These are phyloP conservation scores for Corvus cornix DNA, from an alignment of 2,113 vertebrate genomes.

Conservation along the genomic window DNA sequence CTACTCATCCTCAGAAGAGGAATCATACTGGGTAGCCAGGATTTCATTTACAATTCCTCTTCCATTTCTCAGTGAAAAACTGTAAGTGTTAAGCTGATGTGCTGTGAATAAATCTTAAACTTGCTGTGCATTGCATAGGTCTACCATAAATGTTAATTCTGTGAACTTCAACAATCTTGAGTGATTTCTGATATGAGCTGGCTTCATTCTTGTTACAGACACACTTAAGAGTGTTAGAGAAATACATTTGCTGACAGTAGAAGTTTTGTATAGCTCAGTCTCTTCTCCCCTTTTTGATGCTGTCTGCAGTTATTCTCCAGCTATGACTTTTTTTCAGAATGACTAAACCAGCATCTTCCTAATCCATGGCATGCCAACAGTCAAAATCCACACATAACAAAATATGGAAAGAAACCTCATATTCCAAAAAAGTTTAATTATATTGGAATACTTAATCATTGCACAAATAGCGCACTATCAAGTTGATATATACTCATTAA, in stretches of 20 bases:
- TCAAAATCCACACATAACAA: not conserved
- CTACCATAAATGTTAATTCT: not conserved
- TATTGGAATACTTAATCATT: not conserved
- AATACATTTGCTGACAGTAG: not conserved
- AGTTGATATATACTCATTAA: not conserved
- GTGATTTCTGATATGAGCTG: not conserved
- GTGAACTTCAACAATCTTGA: not conserved
- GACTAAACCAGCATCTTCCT: not conserved
- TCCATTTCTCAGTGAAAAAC: not conserved
- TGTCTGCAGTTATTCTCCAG: not conserved
- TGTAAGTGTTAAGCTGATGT: not conserved
- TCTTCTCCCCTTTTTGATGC: not conserved
- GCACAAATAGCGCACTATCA: not conserved
- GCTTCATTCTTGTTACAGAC: not conserved
- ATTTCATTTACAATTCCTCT: not conserved
- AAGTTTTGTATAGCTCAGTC: not conserved
- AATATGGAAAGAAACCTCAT: accelerated
- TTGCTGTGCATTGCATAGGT: not conserved
- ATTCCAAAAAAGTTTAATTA: not conserved
- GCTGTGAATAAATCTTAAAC: not conserved
- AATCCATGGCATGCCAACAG: not conserved
- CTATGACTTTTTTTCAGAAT: not conserved
- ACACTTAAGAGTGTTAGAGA: not conserved
- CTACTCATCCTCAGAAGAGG: not conserved
- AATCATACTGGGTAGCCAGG: not conserved